A percentile compares a stretch with the other conserved stretches of the same genome.
phyloP scores from a whole-genome alignment of 1,140 invertebrate species.

The Drosophila serrata region DNA sequence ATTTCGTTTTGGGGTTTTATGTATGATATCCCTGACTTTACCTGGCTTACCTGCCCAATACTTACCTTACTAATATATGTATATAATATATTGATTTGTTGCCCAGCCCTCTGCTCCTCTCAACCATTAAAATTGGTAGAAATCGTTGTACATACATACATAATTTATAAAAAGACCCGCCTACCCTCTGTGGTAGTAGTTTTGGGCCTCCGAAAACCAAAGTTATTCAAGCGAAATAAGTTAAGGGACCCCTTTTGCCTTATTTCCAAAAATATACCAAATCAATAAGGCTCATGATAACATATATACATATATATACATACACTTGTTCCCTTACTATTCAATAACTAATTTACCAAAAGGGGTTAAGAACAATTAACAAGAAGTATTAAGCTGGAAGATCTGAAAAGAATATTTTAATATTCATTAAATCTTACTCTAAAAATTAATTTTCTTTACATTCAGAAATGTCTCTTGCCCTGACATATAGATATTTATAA shows the following conservation, averaged over 20 bases:
- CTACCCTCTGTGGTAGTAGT: conserved; percentile 12
- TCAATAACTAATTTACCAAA: background rate
- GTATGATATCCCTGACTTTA: conserved; percentile 1
- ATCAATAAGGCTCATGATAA: conserved; percentile 28
- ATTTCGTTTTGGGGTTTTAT: conserved; percentile 31
- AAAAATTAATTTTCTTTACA: background rate
- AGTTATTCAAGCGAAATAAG: conserved; percentile 46
- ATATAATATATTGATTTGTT: conserved; percentile 38
- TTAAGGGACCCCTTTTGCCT: conserved; percentile 7
- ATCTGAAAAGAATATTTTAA: background rate
- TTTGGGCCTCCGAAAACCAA: conserved; percentile 24
- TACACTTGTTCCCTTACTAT: background rate
- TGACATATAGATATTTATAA: conserved; percentile 5
- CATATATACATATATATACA: background rate
- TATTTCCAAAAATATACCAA: conserved; percentile 30
- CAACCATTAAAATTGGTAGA: conserved; percentile 45
- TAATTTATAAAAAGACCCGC: conserved; percentile 53
- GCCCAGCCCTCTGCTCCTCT: background rate
- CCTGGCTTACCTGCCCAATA: conserved; percentile 6
- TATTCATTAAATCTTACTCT: background rate
- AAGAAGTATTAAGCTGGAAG: background rate
- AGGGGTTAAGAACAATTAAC: background rate
- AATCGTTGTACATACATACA: conserved; percentile 41
- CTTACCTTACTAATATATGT: conserved; percentile 3
- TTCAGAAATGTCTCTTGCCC: background rate